Percentiles rank a stretch among this genome's conserved stretches.
Evolutionary conservation across 2,888 invertebrate species (phyloP).

Genomic region (Pristionchus fissidentatus): DNA sequence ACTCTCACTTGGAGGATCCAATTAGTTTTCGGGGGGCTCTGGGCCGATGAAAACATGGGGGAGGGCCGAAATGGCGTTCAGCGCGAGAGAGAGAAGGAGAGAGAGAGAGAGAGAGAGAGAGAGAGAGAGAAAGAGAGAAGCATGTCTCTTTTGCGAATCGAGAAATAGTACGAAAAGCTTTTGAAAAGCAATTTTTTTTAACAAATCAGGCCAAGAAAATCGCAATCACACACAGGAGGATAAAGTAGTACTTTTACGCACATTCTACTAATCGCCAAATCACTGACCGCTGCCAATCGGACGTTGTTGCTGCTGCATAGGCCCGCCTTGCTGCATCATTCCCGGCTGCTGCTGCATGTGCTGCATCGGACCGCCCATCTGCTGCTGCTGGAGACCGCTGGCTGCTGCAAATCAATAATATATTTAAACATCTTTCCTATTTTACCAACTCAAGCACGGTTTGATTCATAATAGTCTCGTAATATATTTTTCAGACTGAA

Average conservation of each 20-base stretch:
- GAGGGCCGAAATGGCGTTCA: too few relatives aligned
- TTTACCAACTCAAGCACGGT: too few relatives aligned
- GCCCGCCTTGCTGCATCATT: background rate
- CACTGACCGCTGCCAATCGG: slow-evolving; percentile 14
- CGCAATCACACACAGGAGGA: slow-evolving; percentile 18
- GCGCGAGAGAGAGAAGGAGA: background rate
- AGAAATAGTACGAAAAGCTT: too few relatives aligned
- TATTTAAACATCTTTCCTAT: too few relatives aligned
- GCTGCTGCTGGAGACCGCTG: background rate
- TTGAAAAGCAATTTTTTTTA: too few relatives aligned
- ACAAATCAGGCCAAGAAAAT: too few relatives aligned
- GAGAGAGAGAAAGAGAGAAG: too few relatives aligned
- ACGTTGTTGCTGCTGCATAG: background rate
- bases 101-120: background rate
- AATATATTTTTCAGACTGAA: too few relatives aligned
- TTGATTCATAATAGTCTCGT: too few relatives aligned
- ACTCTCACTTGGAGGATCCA: background rate
- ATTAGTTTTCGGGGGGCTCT: too few relatives aligned
- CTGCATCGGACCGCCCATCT: background rate
- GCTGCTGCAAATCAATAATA: background rate
- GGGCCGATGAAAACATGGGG: too few relatives aligned
- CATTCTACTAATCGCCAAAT: background rate
- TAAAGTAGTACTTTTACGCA: background rate
- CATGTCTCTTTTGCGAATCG: too few relatives aligned
- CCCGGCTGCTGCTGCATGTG: background rate